These are phyloP conservation scores for Diadegma fenestrale DNA, from an alignment of 2,888 invertebrate species.

Conservation along the genomic window DNA sequence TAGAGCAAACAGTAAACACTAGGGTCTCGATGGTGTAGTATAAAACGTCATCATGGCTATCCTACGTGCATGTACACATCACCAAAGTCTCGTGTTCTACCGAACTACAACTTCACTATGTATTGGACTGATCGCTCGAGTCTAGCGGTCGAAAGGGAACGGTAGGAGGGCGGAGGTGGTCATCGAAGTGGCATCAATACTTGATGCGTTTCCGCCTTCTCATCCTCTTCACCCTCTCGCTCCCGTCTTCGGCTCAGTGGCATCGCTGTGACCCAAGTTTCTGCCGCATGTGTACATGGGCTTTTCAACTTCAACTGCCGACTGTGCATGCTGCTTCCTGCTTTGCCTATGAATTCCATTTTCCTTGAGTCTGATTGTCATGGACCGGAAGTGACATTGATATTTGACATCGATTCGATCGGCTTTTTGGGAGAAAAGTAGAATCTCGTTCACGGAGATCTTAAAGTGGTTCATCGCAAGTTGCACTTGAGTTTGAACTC, in stretches of 20 bases:
- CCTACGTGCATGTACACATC: conserved; percentile 54
- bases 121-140: conserved; percentile 28
- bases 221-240: conserved; percentile 45
- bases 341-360: not conserved
- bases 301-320: not conserved
- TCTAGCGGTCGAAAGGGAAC: conserved; percentile 55
- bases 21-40: conserved; percentile 51
- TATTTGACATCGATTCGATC: not conserved
- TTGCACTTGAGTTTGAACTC: conserved; percentile 22
- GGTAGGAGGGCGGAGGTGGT: conserved; percentile 70
- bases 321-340: not conserved
- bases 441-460: not conserved
- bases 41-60: conserved; percentile 52
- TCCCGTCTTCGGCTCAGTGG: conserved; percentile 43
- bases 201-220: conserved; percentile 76
- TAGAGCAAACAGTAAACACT: conserved; percentile 47
- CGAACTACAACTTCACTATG: conserved; percentile 9
- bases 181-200: conserved; percentile 80
- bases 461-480: not conserved
- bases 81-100: conserved; percentile 30
- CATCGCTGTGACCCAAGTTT: conserved; percentile 56
- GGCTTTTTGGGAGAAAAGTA: not conserved
- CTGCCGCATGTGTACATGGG: conserved; percentile 26
- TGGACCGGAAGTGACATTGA: not conserved
- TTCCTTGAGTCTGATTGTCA: not conserved